Evolutionary conservation across 1,140 invertebrate genomes (phyloP), one percentile per base, ranked within the genome.

Genomic region (Hypothenemus hampei): DNA sequence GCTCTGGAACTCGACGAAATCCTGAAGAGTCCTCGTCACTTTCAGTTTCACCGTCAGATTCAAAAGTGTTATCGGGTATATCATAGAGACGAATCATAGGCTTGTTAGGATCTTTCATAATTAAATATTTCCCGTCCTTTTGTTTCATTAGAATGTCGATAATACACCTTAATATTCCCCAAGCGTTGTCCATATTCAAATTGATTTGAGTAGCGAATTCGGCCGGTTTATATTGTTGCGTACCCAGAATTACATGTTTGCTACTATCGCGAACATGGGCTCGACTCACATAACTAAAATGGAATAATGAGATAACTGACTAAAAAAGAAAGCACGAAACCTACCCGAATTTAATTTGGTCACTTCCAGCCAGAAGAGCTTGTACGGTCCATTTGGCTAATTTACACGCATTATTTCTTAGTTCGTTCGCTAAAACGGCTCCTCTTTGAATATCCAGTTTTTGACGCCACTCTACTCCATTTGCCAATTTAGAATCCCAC

Each of bases 71-170:
- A 74, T 98, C 93, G 29, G 96, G 96, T 68, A 98, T 97, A 74
- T 97, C 92, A 68, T 97, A 98, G 43, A 98, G 78, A 57, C 94
- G 84, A 63, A 98, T 93, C 76, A 97, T 85, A 2, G 91, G 91
- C 84, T 98, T 98, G 73, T 97, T 98, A 1, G 97, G 97, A 77
- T 99, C 97, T 73, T 99, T 98, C 90, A 99, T 93, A 56, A 99
- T 94, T 47, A 99, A 78, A 72, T 98, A 99, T 73, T 89, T 89
- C 62, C 97, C 97, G 72, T 97, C 93, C 64, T 94, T 91, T 65
- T 98, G 89, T 70, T 96, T 96, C 89, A 98, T 93, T 61, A 94
- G 95, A 53, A 96, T 88, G 69, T 99, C 96, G 67, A 99, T 90
- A 60, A 99, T 96, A 70, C 94, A 98, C 4, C 96, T 81, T n/a